Evolutionary conservation across 2,797 vertebrate species (phyloP).

Genomic region (Poliocrania exsul): DNA sequence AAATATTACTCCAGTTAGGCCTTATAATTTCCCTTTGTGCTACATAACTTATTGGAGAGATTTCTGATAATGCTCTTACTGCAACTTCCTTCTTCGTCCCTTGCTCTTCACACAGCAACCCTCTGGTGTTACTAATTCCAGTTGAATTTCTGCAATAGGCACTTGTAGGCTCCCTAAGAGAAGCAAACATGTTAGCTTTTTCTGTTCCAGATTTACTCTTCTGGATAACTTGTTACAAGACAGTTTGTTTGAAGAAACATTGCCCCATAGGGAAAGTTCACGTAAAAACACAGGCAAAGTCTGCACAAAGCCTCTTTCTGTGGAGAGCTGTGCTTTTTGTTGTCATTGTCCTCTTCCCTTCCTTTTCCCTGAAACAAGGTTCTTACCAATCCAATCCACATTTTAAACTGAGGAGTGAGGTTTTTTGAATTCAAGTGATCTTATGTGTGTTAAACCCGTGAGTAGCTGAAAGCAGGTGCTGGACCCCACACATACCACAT

Average conservation of each 20-base stretch:
- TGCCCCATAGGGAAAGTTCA: neutral
- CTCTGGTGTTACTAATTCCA: neutral
- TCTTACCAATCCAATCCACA: neutral
- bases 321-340: neutral
- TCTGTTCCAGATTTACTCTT: neutral
- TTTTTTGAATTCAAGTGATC: constrained; percentile 36
- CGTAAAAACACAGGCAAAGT: neutral
- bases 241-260: neutral
- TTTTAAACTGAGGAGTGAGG: neutral
- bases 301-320: neutral
- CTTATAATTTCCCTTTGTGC: constrained; percentile 21
- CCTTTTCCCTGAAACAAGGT: neutral
- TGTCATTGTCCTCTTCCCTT: neutral
- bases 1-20: constrained; percentile 34
- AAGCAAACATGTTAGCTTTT: neutral
- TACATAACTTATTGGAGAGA: neutral
- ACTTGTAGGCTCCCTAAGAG: neutral
- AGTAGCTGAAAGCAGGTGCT: constrained; percentile 49
- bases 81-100: neutral
- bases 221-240: neutral
- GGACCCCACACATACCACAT: constrained; percentile 35
- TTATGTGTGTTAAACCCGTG: constrained; percentile 5
- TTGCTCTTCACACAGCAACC: neutral
- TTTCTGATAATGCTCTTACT: neutral
- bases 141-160: neutral